Conservation (phyloP, 1,140 invertebrate genomes). For the Sitodiplosis mosellana region DNA sequence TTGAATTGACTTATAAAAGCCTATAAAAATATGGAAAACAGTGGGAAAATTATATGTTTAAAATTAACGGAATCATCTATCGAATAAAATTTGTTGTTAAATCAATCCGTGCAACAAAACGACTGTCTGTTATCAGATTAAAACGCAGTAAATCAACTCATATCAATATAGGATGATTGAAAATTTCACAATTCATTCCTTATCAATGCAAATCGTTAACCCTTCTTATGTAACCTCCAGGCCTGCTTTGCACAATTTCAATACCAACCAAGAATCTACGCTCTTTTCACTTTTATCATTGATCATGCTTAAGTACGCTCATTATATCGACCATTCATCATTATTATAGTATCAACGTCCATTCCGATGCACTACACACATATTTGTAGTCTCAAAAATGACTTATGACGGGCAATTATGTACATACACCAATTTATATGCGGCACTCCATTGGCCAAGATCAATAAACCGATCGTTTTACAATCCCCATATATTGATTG, state of each 20-base stretch:
- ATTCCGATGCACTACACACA: no score
- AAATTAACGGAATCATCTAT: background rate
- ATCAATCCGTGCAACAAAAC: no score
- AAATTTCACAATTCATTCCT: conserved; percentile 14
- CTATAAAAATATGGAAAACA: conserved; percentile 6
- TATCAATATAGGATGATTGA: conserved; percentile 2
- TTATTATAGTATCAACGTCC: conserved; percentile 4
- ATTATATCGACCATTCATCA: conserved; percentile 3
- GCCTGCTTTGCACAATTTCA: background rate
- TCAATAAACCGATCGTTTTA: no score
- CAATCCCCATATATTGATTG: no score
- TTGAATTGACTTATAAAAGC: no score
- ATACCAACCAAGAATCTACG: background rate
- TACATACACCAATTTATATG: conserved; percentile 17
- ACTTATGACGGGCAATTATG: conserved; percentile 1
- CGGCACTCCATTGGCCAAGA: conserved; percentile 14
- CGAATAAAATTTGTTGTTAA: no score
- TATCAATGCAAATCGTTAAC: no score
- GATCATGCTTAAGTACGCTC: background rate
- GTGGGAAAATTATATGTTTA: background rate
- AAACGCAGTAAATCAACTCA: no score
- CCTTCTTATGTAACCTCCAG: conserved; percentile 9
- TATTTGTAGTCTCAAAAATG: no score
- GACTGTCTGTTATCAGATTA: no score
- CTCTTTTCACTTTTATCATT: background rate